These are phyloP conservation scores for Plestiodon gilberti DNA, from an alignment of 2,113 vertebrate species.

Conservation along the genomic window DNA sequence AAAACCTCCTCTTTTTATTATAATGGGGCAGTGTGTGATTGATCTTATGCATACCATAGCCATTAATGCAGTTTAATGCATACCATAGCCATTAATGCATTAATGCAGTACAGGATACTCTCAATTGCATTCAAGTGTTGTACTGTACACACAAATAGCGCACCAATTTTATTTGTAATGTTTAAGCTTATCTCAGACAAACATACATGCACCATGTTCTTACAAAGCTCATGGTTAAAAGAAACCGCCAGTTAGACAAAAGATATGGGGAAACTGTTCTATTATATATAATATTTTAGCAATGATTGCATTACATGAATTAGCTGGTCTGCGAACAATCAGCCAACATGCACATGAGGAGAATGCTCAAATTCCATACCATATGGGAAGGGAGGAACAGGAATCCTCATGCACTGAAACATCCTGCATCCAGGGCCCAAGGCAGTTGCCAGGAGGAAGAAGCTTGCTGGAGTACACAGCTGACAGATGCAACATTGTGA, in stretches of 20 bases:
- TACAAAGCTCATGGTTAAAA: constrained; percentile 16
- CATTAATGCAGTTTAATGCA: not conserved
- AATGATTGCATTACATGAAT: constrained; percentile 11
- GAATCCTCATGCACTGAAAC: not conserved
- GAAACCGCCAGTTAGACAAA: constrained; percentile 9
- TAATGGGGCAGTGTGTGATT: constrained; percentile 14
- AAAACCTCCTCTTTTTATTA: constrained; percentile 50
- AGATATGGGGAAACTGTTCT: not conserved
- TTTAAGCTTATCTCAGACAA: not conserved
- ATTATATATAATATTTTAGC: not conserved
- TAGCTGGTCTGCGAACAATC: not conserved
- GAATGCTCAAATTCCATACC: not conserved
- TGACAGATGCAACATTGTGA: constrained; percentile 32
- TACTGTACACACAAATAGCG: constrained; percentile 20
- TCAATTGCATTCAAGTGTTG: not conserved
- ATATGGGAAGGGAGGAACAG: not conserved
- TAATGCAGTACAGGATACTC: rapidly evolving
- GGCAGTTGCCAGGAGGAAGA: constrained; percentile 7
- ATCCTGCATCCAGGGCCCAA: constrained; percentile 5
- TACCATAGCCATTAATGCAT: not conserved
- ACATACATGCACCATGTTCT: not conserved
- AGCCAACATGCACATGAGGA: not conserved
- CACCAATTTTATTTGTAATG: not conserved
- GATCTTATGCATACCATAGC: not conserved
- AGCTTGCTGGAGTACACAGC: constrained; percentile 3